Percentiles rank a stretch among this genome's conserved stretches.
Conservation (phyloP, 2,113 vertebrate species). For the Octodon degus region DNA sequence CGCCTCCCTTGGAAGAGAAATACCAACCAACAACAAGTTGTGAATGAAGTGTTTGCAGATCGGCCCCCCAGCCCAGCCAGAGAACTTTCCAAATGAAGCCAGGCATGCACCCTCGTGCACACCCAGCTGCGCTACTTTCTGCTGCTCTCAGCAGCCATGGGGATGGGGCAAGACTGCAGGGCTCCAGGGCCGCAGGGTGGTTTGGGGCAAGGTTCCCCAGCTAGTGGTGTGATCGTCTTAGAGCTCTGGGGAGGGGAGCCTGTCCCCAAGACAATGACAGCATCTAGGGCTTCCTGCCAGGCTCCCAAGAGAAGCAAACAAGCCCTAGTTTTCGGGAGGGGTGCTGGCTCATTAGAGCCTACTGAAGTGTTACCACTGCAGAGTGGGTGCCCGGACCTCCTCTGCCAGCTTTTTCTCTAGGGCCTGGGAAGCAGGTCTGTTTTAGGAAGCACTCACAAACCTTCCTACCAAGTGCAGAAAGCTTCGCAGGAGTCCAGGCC, state of each 20-base stretch:
- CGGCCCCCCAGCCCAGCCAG: background rate
- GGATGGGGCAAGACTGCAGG: background rate
- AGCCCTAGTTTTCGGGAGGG: constrained; percentile 20
- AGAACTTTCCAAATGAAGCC: constrained; percentile 10
- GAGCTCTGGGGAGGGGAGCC: constrained; percentile 66
- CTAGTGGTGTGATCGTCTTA: constrained; percentile 62
- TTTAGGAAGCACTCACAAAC: background rate
- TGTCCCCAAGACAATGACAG: constrained; percentile 57
- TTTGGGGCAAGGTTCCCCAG: constrained; percentile 53
- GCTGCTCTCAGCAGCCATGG: background rate
- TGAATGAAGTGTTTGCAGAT: constrained; percentile 84
- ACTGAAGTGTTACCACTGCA: background rate
- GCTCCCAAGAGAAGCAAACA: constrained; percentile 58
- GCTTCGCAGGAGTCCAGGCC: background rate
- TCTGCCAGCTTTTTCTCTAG: constrained; percentile 38
- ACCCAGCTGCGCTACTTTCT: rapidly evolving
- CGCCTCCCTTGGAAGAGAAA: constrained; percentile 72
- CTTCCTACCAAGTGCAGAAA: background rate
- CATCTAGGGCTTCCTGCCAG: constrained; percentile 35
- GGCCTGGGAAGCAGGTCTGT: background rate
- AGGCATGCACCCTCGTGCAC: rapidly evolving
- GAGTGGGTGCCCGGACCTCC: background rate
- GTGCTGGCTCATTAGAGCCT: background rate
- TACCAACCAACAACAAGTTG: constrained; percentile 80
- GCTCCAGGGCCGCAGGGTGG: background rate